These are phyloP conservation scores for Rana temporaria DNA, from an alignment of 2,113 vertebrate species.

Conservation along the genomic window DNA sequence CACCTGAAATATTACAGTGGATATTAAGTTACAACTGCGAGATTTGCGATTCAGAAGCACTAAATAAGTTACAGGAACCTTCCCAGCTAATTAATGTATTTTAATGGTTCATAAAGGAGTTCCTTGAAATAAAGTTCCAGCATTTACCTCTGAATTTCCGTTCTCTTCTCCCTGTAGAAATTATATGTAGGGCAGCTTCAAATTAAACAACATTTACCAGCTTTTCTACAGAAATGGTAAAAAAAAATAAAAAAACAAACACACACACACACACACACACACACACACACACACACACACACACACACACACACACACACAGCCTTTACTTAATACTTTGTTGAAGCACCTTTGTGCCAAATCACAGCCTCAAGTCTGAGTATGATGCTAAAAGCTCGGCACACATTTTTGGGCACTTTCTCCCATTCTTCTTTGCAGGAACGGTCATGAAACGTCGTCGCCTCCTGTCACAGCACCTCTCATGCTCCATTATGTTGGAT, in stretches of 20 bases:
- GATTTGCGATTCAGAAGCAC: neutral
- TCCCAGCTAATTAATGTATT: slow-evolving; percentile 3
- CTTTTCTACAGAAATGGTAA: neutral
- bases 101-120: neutral
- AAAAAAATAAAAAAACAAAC: neutral
- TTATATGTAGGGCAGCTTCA: neutral
- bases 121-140: neutral
- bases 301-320: no score
- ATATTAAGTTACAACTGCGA: slow-evolving; percentile 2
- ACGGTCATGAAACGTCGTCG: no score
- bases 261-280: no score
- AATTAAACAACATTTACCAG: neutral
- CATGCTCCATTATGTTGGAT: no score
- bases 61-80: neutral
- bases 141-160: neutral
- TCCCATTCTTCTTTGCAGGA: no score
- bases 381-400: no score
- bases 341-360: no score
- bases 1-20: neutral
- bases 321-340: no score
- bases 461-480: no score
- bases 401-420: no score
- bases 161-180: neutral
- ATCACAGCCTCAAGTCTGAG: no score
- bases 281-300: no score